Base-by-base conservation (phyloP, 2,113 vertebrate genomes). In the Melanerpes aurifrons region DNA sequence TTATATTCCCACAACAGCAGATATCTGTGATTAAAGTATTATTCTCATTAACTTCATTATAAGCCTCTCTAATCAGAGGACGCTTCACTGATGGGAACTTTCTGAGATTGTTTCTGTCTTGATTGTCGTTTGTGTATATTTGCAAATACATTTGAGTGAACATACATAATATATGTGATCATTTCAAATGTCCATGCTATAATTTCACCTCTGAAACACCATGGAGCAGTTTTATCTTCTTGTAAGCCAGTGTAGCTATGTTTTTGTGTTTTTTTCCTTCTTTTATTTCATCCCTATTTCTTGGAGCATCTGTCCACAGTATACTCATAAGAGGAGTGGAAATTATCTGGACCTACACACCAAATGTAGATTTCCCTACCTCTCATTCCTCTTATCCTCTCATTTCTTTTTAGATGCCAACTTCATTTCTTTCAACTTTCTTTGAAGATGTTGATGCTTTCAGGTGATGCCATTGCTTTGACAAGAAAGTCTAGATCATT, bases 1-100 rank as follows among this genome's bases (percentile, higher is more conserved):
- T 87, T 93, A 67, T 66, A 45, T 32, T 91, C 69, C 29, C 48
- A 83, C 22, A 87, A 86, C 20, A 91, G 68, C 64, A 92, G 85
- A 85, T 87, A 83, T 68, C 69, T 77, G 63, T 91, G 91, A 88
- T 90, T 94, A 82, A 94, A 95, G n/a, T 79, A 77, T 90, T 92
- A 72, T 78, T 90, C 80, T 79, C 67, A 86, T 90, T 94, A 93
- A 91, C 37, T 93, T 89, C 87, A 87, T 89, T 80, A 80, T 76
- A 92, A 94, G 22, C 59, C 54, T 79, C 82, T 92, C 87, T 82
- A 93, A 82, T 89, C 78, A 86, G 58, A 92, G 86, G 64, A 43
- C 22, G 32, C 64, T 77, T 94, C 74, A 89, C 20, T 70, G 83
- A 90, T 6, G 8, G 63, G 21, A 93, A 73, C 43, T 86, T 87